Conservation (phyloP, 2,888 invertebrate genomes). For the Sylvicola cinctus region DNA sequence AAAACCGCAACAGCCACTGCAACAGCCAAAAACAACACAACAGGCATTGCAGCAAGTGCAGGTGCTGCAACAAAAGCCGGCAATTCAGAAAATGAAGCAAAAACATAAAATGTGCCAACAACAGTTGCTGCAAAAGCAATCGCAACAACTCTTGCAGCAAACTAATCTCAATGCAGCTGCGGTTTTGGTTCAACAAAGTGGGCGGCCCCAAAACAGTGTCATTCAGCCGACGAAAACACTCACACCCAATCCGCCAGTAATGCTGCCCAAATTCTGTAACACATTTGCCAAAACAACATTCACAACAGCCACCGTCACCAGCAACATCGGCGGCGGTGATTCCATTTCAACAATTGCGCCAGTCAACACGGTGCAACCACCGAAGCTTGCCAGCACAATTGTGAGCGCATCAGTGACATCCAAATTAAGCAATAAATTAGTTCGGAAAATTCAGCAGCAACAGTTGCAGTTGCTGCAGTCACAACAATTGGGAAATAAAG, state of each 20-base stretch:
- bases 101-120: neutral
- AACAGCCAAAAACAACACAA: neutral
- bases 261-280: too few species aligned
- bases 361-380: neutral
- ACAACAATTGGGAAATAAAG: neutral
- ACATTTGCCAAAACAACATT: too few species aligned
- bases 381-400: neutral
- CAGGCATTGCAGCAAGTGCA: too few species aligned
- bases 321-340: neutral
- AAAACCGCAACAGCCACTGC: too few species aligned
- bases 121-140: neutral
- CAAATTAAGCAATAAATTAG: neutral
- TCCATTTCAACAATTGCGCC: neutral
- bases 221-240: too few species aligned
- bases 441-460: neutral
- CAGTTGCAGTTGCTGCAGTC: neutral
- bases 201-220: too few species aligned
- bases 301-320: neutral
- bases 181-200: too few species aligned
- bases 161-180: too few species aligned
- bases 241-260: too few species aligned
- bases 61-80: too few species aligned
- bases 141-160: neutral
- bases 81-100: too few species aligned
- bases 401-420: neutral